phyloP scores from a whole-genome alignment of 2,113 vertebrate species.

The Gnathonemus echidnorhynchus region DNA sequence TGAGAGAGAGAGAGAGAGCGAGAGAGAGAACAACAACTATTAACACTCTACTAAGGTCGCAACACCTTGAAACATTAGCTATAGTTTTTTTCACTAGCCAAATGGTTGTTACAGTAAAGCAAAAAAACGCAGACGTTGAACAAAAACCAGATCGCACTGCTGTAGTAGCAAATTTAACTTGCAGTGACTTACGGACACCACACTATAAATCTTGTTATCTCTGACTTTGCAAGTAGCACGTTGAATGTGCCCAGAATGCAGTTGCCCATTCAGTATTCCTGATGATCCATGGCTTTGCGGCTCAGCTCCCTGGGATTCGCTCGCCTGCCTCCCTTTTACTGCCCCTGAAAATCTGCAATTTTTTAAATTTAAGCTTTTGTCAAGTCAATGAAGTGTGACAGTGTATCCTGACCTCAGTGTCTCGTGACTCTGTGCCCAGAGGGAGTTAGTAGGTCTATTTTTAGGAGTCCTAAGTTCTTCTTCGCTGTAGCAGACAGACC shows the following conservation, averaged over 20 bases:
- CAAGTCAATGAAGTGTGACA: background rate
- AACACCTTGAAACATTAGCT: background rate
- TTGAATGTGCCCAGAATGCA: background rate
- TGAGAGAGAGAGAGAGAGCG: background rate
- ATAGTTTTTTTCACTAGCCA: background rate
- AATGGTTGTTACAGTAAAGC: background rate
- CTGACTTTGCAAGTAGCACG: background rate
- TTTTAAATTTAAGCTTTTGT: background rate
- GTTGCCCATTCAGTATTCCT: background rate
- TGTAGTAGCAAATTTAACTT: background rate
- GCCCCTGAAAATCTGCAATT: background rate
- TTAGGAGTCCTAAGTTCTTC: background rate
- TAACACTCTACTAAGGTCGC: background rate
- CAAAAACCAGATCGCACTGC: background rate
- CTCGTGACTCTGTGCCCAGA: background rate
- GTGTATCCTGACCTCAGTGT: background rate
- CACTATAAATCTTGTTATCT: background rate
- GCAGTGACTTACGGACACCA: background rate
- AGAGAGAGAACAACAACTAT: background rate
- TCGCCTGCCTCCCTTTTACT: background rate
- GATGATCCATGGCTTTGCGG: background rate
- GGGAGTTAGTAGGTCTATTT: background rate
- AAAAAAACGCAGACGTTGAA: background rate
- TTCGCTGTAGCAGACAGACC: background rate
- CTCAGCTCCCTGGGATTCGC: background rate